Conservation (phyloP, 2,888 invertebrate species). For the Zaprionus bogoriensis region DNA sequence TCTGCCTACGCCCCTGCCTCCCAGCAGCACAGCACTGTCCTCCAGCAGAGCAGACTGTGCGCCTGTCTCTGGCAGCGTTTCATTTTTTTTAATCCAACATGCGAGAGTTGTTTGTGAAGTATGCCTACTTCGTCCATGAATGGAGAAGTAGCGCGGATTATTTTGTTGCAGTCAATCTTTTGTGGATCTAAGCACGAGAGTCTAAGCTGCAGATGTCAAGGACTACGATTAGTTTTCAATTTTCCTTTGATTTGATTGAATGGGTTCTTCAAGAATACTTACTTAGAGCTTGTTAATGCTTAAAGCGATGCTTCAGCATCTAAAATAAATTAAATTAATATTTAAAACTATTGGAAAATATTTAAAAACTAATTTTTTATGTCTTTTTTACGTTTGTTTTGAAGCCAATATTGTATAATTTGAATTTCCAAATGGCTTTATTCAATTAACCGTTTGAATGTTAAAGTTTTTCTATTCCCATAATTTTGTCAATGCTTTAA, state of each 20-base stretch:
- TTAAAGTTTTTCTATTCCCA: too few species aligned
- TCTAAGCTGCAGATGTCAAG: neutral
- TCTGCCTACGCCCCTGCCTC: neutral
- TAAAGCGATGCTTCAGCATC: too few species aligned
- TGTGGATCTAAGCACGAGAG: neutral
- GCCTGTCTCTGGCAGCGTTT: neutral
- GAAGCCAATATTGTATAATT: too few species aligned
- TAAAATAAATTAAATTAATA: too few species aligned
- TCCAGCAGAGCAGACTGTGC: neutral
- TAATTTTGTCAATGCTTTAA: too few species aligned
- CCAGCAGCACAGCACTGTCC: neutral
- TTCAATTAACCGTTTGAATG: too few species aligned
- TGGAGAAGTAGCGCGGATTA: neutral
- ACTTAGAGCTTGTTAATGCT: too few species aligned
- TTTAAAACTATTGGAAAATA: too few species aligned
- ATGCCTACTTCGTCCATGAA: neutral
- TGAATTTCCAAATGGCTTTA: too few species aligned
- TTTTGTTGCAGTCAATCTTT: neutral
- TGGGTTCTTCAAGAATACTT: too few species aligned
- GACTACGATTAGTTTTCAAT: neutral
- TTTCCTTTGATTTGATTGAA: neutral
- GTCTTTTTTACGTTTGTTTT: too few species aligned
- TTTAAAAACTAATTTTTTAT: too few species aligned
- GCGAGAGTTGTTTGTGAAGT: constrained; percentile 29
- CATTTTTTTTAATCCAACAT: constrained; percentile 10